These are phyloP conservation scores for Diorhabda elongata DNA, from an alignment of 1,140 invertebrate genomes.

Conservation along the genomic window DNA sequence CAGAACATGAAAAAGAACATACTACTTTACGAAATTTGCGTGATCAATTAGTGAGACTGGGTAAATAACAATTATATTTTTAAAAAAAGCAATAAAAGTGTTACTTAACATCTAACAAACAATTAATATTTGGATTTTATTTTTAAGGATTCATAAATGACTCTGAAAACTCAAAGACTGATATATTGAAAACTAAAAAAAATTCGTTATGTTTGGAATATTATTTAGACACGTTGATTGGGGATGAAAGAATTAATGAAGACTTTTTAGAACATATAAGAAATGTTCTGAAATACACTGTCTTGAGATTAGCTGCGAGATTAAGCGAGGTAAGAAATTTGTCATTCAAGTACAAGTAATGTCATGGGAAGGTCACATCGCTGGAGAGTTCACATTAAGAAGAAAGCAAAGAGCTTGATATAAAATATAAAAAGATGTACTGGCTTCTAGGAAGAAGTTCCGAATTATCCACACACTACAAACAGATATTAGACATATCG, in stretches of 20 bases:
- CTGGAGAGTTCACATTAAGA: too few relatives aligned
- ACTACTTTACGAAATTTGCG: slow-evolving; percentile 31
- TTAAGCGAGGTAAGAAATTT: slow-evolving; percentile 50
- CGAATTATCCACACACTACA: too few relatives aligned
- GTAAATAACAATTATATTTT: slow-evolving; percentile 23
- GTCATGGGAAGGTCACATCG: too few relatives aligned
- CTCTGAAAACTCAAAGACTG: slow-evolving; percentile 34
- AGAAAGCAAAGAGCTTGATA: too few relatives aligned
- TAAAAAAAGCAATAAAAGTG: neutral
- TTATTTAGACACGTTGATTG: slow-evolving; percentile 42
- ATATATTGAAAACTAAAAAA: slow-evolving; percentile 26
- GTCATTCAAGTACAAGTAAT: too few relatives aligned
- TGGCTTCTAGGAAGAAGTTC: too few relatives aligned
- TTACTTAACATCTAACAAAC: neutral
- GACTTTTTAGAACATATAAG: slow-evolving; percentile 49
- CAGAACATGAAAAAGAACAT: slow-evolving; percentile 21
- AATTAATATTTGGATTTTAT: neutral
- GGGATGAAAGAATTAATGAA: slow-evolving; percentile 40
- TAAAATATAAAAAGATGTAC: too few relatives aligned
- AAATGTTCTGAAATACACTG: slow-evolving; percentile 48
- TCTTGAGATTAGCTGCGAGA: slow-evolving; percentile 50
- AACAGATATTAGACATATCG: too few relatives aligned
- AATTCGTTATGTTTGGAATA: slow-evolving; percentile 41
- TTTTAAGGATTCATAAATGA: slow-evolving; percentile 29
- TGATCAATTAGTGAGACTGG: slow-evolving; percentile 40